These are phyloP conservation scores for Oedothorax gibbosus DNA, from an alignment of 1,140 invertebrate genomes.

Conservation along the genomic window DNA sequence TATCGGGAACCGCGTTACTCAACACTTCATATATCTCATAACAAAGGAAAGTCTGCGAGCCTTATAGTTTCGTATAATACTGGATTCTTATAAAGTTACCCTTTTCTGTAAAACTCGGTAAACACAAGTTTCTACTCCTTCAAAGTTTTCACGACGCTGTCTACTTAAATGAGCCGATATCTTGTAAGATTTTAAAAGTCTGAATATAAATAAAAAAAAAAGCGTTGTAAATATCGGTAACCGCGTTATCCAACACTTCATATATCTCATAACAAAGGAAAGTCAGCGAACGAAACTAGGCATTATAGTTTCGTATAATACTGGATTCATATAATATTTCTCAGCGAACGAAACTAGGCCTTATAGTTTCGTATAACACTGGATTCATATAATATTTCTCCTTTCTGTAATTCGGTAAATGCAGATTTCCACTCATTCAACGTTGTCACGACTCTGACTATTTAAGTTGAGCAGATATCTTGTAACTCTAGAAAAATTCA, in stretches of 20 bases:
- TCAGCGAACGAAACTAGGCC: no score
- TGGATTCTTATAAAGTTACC: no score
- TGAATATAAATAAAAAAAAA: neutral
- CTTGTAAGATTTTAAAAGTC: neutral
- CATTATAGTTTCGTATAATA: conserved; percentile 3
- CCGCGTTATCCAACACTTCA: neutral
- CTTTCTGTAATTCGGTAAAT: no score
- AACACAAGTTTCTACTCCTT: no score
- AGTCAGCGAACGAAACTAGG: neutral
- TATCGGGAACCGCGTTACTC: neutral
- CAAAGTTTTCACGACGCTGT: no score
- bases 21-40: conserved; percentile 1
- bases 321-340: conserved; percentile 40
- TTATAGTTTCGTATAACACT: no score
- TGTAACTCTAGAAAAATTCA: neutral
- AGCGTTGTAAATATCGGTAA: neutral
- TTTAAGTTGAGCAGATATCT: neutral
- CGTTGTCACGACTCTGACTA: no score
- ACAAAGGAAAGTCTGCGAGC: neutral
- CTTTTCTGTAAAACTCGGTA: no score
- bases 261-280: conserved; percentile 15
- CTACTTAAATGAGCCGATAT: neutral
- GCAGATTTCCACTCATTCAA: no score
- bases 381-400: no score
- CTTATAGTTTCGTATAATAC: no score